Evolutionary conservation across 1,140 invertebrate species (phyloP).

Genomic region (Mercenaria mercenaria): DNA sequence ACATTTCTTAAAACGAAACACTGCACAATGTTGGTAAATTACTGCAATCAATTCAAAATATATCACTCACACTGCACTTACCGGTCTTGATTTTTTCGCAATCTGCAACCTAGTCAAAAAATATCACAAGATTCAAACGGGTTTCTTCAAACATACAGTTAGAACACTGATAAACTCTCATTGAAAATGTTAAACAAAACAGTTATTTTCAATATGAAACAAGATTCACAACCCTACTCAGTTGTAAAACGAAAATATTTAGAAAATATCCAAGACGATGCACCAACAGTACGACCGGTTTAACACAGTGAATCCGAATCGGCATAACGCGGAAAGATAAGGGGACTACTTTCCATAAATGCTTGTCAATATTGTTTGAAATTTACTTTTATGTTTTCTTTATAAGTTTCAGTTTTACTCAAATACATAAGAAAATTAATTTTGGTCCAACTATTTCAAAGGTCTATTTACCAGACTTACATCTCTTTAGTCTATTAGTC

Average conservation of each 20-base stretch:
- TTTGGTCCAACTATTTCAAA: not conserved
- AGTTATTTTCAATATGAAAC: not conserved
- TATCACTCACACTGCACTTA: not conserved
- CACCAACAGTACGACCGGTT: not conserved
- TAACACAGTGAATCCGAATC: not conserved
- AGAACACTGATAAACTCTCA: not conserved
- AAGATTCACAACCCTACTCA: not conserved
- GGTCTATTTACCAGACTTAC: not conserved
- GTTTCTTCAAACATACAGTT: not conserved
- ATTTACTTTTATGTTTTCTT: not conserved
- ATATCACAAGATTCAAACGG: not conserved
- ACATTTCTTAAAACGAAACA: too few species aligned
- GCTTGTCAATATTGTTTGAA: not conserved
- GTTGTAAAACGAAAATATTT: not conserved
- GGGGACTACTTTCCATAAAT: slow-evolving; percentile 19
- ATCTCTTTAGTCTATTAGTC: not conserved
- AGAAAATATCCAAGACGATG: not conserved
- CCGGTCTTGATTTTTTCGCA: not conserved
- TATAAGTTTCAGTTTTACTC: not conserved
- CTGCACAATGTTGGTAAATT: too few species aligned
- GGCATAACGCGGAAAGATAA: slow-evolving; percentile 36
- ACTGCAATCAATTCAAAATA: too few species aligned
- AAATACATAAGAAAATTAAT: too few species aligned
- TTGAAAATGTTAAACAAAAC: not conserved
- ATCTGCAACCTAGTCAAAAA: not conserved